Conservation (phyloP, 2,797 vertebrate genomes). For the Acanthis flammea region DNA sequence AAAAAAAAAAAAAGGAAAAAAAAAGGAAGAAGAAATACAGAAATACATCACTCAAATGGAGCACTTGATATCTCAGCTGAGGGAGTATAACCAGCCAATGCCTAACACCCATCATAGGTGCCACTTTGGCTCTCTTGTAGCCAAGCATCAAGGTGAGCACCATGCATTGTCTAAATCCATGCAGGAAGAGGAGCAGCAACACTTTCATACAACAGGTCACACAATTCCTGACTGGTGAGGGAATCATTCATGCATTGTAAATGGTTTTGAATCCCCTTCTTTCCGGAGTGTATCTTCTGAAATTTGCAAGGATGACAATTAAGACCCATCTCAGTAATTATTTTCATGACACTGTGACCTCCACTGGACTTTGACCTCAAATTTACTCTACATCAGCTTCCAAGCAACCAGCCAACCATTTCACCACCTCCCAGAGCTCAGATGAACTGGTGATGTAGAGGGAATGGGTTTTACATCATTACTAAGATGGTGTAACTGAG, state of each 20-base stretch:
- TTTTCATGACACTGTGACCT: background rate
- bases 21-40: background rate
- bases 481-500: background rate
- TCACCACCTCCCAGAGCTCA: background rate
- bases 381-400: background rate
- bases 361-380: background rate
- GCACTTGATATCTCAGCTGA: background rate
- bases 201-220: background rate
- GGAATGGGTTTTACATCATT: background rate
- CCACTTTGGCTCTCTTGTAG: background rate
- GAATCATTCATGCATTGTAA: background rate
- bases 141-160: background rate
- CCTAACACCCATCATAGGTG: background rate
- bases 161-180: rapidly evolving
- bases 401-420: background rate
- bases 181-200: background rate
- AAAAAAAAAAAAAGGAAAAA: background rate
- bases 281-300: background rate
- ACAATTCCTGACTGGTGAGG: background rate
- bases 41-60: background rate
- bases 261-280: background rate
- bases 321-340: background rate
- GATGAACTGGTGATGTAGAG: background rate
- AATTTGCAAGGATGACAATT: slow-evolving; percentile 9
- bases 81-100: background rate